phyloP scores from a whole-genome alignment of 2,797 vertebrate species.

The Gymnocypris eckloni region DNA sequence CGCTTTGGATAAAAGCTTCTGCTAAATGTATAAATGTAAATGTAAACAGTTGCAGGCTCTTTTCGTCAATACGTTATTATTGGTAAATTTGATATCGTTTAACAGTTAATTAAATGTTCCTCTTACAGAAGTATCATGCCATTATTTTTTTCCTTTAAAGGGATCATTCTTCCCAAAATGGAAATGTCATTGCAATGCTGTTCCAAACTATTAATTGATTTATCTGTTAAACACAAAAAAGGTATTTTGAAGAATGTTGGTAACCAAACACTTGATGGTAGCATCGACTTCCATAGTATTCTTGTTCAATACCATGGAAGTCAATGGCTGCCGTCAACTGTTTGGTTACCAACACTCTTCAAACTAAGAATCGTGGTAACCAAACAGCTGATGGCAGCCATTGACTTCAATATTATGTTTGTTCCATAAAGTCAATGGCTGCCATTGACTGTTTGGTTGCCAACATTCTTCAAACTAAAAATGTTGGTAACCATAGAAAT shows the following conservation, averaged over 20 bases:
- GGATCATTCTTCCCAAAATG: not conserved
- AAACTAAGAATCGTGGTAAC: not conserved
- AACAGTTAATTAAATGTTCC: slow-evolving; percentile 3
- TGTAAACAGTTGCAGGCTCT: not conserved
- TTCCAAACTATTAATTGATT: not conserved
- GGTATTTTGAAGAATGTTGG: not conserved
- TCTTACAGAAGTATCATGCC: not conserved
- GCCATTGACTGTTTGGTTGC: not conserved
- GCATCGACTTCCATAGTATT: not conserved
- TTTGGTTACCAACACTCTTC: too few relatives aligned
- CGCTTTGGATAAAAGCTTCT: too few relatives aligned
- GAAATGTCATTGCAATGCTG: not conserved
- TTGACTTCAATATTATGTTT: not conserved
- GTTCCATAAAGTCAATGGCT: not conserved
- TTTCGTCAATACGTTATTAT: not conserved
- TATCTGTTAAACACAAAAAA: not conserved
- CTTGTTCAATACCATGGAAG: not conserved
- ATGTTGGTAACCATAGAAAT: not conserved
- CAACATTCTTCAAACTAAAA: not conserved
- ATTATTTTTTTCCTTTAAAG: not conserved
- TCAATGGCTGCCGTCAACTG: not conserved
- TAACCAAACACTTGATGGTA: not conserved
- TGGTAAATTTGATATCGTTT: not conserved
- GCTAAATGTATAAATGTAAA: too few relatives aligned
- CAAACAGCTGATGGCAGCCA: too few relatives aligned